Evolutionary conservation across 2,888 invertebrate genomes (phyloP), one percentile per base, ranked within the genome.

Genomic region (Tipula lateralis): DNA sequence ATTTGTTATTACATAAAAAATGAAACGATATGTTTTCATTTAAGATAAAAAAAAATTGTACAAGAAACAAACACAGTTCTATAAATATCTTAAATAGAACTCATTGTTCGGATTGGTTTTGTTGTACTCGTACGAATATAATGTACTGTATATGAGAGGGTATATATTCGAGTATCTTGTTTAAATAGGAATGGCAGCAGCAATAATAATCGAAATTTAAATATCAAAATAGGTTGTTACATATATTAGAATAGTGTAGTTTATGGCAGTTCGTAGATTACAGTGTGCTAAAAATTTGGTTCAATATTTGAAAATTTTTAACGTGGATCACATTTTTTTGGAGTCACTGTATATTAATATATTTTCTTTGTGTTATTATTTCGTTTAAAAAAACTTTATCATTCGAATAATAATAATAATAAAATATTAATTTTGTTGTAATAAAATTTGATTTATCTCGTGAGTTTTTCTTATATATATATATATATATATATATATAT

Each of bases 11-110:
- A 50, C 44, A 50, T 50, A 50, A 50, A n/a, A 50, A 50, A 16
- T 50, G 44, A 50, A 50, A 50, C 44, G 44, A 50, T 50, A 50
- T 50, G 44, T 50, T 50, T 50, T 50, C 16, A 44, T 44, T 44
- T 44, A 44, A 50, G 44, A 50, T 50, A 50, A 50, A 50, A 50
- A 16, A 50, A n/a, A 50, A 50, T 16, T 16, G 44, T 50, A 50
- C 19, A 50, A 50, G 44, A 50, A 50, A 50, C 44, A 50, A 50
- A 50, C 19, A 50, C 44, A 16, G 16, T 16, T 50, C 44, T 50
- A 50, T 50, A 50, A 50, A 50, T 50, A 50, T 50, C 44, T 50
- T 50, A 50, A 50, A 50, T 50, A 50, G 44, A 50, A 50, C 44
- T 50, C 44, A 50, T 50, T 50, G 44, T 50, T 50, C 44, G 16